A percentile compares a stretch with the other conserved stretches of the same genome.
Evolutionary conservation across 2,888 invertebrate genomes (phyloP).

Genomic region (Ophion ellenae): DNA sequence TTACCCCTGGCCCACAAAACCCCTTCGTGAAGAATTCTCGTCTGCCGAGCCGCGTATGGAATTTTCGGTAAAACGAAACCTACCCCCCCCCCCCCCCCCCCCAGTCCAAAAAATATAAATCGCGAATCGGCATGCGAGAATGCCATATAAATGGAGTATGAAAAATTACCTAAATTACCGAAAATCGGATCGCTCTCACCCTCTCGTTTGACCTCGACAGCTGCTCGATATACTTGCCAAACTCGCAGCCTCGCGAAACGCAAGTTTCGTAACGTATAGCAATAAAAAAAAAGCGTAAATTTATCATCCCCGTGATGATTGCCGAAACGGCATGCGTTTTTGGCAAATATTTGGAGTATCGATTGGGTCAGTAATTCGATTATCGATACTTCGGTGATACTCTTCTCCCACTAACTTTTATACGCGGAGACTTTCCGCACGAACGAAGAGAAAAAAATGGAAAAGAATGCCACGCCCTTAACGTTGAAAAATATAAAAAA

Average conservation of each 20-base stretch:
- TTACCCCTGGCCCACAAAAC: neutral
- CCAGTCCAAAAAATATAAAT: neutral
- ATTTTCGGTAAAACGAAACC: neutral
- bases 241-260: neutral
- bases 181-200: neutral
- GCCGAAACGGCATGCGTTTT: neutral
- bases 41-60: neutral
- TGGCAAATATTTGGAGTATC: neutral
- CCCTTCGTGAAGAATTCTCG: neutral
- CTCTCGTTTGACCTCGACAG: neutral
- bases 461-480: neutral
- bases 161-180: neutral
- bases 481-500: neutral
- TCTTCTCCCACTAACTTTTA: neutral
- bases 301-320: neutral
- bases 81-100: neutral
- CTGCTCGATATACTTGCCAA: neutral
- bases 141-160: neutral
- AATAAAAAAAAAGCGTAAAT: neutral
- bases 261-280: neutral
- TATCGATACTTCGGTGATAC: slow-evolving; percentile 1
- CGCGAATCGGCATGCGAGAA: neutral
- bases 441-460: neutral
- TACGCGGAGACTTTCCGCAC: neutral
- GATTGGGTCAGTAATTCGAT: slow-evolving; percentile 15